Conservation (phyloP, 2,888 invertebrate genomes). For the Tethea ocularis region DNA sequence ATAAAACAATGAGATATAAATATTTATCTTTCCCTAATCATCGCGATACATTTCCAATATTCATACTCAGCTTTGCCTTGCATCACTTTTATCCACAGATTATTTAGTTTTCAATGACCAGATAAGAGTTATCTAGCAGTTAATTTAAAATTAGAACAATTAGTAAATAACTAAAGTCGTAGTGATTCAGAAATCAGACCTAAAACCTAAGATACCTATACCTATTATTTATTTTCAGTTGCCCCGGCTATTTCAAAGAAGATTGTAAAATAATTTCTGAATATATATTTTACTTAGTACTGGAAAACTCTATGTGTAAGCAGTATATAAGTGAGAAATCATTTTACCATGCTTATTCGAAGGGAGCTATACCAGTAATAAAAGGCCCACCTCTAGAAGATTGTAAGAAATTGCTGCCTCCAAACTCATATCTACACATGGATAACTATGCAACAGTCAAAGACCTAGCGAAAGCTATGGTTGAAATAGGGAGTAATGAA, state of each 20-base stretch:
- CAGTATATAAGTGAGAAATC: conserved; percentile 89
- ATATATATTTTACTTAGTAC: conserved; percentile 88
- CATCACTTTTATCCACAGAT: too few species aligned
- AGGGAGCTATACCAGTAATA: conserved; percentile 86
- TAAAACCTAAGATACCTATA: too few species aligned
- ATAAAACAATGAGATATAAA: too few species aligned
- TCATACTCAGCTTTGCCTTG: too few species aligned
- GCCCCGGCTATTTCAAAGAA: conserved; percentile 84
- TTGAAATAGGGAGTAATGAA: conserved; percentile 60
- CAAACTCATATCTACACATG: conserved; percentile 85
- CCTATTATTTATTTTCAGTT: conserved; percentile 70
- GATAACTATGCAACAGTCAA: conserved; percentile 78
- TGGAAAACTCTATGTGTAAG: conserved; percentile 88
- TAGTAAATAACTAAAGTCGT: too few species aligned
- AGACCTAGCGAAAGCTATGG: conserved; percentile 80
- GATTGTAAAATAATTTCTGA: conserved; percentile 83
- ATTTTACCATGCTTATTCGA: conserved; percentile 86
- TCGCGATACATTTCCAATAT: too few species aligned
- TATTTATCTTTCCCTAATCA: too few species aligned
- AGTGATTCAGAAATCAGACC: too few species aligned
- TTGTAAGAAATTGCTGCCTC: conserved; percentile 81
- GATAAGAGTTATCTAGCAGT: too few species aligned
- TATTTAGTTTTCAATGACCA: too few species aligned
- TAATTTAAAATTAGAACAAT: too few species aligned
- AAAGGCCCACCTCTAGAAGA: conserved; percentile 84